Evolutionary conservation across 2,797 vertebrate species (phyloP), one percentile per base, ranked within the genome.

Genomic region (Coregonus ussuriensis): DNA sequence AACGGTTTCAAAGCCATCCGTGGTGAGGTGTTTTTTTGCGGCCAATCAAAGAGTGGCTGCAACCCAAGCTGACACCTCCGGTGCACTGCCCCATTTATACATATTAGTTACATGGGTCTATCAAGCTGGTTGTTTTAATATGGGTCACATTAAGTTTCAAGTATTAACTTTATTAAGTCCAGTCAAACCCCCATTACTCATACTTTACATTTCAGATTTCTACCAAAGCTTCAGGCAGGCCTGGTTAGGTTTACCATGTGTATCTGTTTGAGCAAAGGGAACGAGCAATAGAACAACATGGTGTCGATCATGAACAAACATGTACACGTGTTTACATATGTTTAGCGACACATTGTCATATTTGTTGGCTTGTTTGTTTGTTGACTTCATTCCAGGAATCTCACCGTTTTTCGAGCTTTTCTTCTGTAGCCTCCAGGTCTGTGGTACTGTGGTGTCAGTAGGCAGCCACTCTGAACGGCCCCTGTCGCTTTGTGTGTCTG

Each of bases 1-100:
- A 85, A 88, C 79, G 84, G 71, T 76, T 85, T 75, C 77, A 80
- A 80, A 53, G 72, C 41, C 74, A 67, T 68, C 9, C 21, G 14
- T 54, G 56, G n/a, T 62, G 18, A 62, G 56, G 6, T 21, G 56
- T 6, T 62, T 62, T 62, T 62, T 62, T 62, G n/a, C 56, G 18
- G 51, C 41, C 41, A 47, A 13, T 47, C 41, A 47, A 47, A 47
- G 41, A 47, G 65, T 4, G 25, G 65, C 13, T 31, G 33, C 33
- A 15, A 33, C 29, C 65, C 65, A 67, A 67, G 31, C 65, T 66
- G 65, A 67, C 65, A 67, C 14, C 65, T 15, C 11, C 0, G 29
- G 65, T 35, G 29, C 15, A 67, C 29, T 31, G 14, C 29, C 65
- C 31, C 31, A 35, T 67, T 67, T 33, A 67, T 33, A 4, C 25